These are phyloP conservation scores for Barbus barbus DNA, from an alignment of 2,113 vertebrate species.

Conservation along the genomic window DNA sequence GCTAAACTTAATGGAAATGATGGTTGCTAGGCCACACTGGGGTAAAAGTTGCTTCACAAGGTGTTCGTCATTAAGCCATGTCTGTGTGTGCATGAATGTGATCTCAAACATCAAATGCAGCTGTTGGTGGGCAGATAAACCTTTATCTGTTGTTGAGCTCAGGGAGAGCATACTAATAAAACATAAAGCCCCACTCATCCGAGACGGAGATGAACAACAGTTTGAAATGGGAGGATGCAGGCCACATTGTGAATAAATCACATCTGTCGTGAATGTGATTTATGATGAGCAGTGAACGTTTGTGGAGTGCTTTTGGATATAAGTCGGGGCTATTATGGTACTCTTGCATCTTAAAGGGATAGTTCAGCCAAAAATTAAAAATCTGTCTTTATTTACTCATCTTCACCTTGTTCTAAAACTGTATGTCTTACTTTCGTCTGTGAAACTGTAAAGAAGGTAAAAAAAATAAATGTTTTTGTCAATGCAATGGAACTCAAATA, in stretches of 20 bases:
- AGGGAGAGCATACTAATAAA: constrained; percentile 31
- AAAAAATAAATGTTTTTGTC: neutral
- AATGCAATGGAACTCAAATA: neutral
- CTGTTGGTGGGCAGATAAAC: constrained; percentile 50
- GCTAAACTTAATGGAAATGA: constrained; percentile 37
- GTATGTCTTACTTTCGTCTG: neutral
- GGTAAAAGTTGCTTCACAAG: constrained; percentile 37
- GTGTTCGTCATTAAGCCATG: constrained; percentile 21
- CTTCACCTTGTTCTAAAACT: neutral
- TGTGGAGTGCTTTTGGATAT: neutral
- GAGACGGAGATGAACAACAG: neutral
- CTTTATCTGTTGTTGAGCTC: constrained; percentile 37
- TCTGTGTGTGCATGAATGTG: constrained; percentile 27
- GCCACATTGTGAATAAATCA: no score
- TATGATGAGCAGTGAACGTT: neutral
- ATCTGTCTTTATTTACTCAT: neutral
- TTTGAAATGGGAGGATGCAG: neutral
- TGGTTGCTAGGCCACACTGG: constrained; percentile 51
- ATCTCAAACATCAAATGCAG: constrained; percentile 31
- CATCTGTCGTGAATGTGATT: neutral
- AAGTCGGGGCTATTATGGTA: neutral
- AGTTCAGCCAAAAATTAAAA: neutral
- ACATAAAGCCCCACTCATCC: constrained; percentile 16
- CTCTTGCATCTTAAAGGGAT: neutral
- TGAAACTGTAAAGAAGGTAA: neutral